Evolutionary conservation across 1,140 invertebrate genomes (phyloP).

Genomic region (Aphis gossypii): DNA sequence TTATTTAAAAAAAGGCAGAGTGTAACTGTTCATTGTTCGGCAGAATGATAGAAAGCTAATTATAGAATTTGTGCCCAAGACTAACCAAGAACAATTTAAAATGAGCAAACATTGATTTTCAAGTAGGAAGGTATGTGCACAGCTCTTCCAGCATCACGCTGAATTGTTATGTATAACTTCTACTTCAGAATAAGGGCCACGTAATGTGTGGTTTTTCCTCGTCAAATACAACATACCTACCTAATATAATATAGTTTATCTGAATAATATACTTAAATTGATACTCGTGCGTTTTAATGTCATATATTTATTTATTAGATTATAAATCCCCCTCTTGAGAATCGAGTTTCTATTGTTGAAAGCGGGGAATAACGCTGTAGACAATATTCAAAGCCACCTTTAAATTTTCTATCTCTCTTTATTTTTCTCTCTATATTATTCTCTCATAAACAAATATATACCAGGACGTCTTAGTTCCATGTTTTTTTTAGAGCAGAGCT

Average conservation of each 20-base stretch:
- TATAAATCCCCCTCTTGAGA: neutral
- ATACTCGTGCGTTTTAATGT: neutral
- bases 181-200: neutral
- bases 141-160: neutral
- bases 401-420: neutral
- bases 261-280: neutral
- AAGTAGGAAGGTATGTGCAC: neutral
- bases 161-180: neutral
- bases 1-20: neutral
- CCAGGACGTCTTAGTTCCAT: no score
- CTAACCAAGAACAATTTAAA: neutral
- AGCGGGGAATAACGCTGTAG: neutral
- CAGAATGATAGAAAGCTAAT: neutral
- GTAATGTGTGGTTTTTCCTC: neutral
- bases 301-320: slow-evolving; percentile 4
- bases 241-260: neutral
- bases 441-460: neutral
- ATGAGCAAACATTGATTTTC: neutral
- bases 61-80: neutral
- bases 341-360: neutral
- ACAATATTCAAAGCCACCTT: neutral
- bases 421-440: neutral
- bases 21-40: neutral
- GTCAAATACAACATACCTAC: neutral
- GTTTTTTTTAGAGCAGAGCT: neutral